Evolutionary conservation across 2,113 vertebrate species (phyloP), one percentile per base, ranked within the genome.

Genomic region (Mustela lutreola): DNA sequence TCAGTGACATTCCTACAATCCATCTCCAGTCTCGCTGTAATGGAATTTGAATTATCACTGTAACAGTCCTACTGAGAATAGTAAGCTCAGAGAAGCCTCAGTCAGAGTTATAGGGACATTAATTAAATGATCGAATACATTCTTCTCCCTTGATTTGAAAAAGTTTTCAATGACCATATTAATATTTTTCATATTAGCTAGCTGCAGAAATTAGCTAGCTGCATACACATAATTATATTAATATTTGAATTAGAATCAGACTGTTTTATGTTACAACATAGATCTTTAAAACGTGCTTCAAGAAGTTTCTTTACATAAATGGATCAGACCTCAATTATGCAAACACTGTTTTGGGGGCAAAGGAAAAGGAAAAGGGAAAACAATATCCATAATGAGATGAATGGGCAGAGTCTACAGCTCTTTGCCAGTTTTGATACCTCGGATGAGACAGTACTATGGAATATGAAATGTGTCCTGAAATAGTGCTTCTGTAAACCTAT

Each of bases 171-270:
- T 62, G 11, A 65, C 33, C 39, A 73, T 39, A 56, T 33, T 62
- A 26, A 39, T 33, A 45, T 39, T 83, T 53, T 93, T 87, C 71
- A 65, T 26, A 62, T 45, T 86, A 36, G 18, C 11, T 71, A 22
- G 78, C 50, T 88, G 60, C 4, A 42, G 26, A 45, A 67, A 65
- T 70, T 28, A 39, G 39, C 39, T 39, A 39, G 39, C 39, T 39
- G 39, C 16, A 58, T 33, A 3, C 18, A 48, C 0, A 31, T 15
- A 60, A 33, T 45, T 70, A 78, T 48, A 45, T 4, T 63, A 33
- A 75, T 90, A 93, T 96, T 76, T 95, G 33, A 73, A 84, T 83
- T 60, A 63, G 18, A 16, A 87, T 36, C 58, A 82, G 73, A 45
- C 10, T 73, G 6, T 21, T 82, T 91, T 26, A 45, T 16, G 53